A percentile compares a stretch with the other conserved stretches of the same genome.
Evolutionary conservation across 2,797 vertebrate genomes (phyloP).

Genomic region (Sebastes matsubarae): DNA sequence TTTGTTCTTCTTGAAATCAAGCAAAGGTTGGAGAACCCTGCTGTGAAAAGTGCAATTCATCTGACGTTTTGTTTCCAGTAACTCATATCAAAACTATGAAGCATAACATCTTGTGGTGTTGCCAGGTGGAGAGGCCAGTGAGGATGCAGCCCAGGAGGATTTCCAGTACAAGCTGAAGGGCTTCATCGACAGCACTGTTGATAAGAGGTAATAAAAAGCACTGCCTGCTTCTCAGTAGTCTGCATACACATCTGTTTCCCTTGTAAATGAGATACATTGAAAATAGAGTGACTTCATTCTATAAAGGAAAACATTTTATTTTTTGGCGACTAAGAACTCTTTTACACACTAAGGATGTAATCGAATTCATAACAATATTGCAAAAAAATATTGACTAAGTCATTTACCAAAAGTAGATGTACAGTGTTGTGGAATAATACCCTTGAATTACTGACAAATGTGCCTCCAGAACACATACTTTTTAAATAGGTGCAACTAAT

Average conservation of each 20-base stretch:
- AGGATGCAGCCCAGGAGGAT: constrained; percentile 93
- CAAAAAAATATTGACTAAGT: not conserved
- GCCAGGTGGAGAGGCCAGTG: constrained; percentile 89
- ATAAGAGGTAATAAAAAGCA: constrained; percentile 88
- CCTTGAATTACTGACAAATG: not conserved
- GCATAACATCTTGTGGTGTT: not conserved
- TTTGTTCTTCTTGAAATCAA: not conserved
- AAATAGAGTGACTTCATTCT: no score
- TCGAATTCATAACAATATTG: not conserved
- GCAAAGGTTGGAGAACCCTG: not conserved
- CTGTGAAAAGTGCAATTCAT: not conserved
- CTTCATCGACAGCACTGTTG: constrained; percentile 94
- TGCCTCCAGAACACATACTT: not conserved
- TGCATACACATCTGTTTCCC: no score
- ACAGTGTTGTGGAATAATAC: not conserved
- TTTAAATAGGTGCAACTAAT: not conserved
- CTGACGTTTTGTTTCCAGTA: not conserved
- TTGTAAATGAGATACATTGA: no score
- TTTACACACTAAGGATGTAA: not conserved
- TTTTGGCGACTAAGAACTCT: not conserved
- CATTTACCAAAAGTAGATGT: not conserved
- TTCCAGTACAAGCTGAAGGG: constrained; percentile 96
- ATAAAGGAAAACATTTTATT: not conserved
- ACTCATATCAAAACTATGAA: not conserved
- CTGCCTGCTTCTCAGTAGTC: not conserved